Base-by-base conservation (phyloP, 2,888 invertebrate species). In the Idaea straminata region DNA sequence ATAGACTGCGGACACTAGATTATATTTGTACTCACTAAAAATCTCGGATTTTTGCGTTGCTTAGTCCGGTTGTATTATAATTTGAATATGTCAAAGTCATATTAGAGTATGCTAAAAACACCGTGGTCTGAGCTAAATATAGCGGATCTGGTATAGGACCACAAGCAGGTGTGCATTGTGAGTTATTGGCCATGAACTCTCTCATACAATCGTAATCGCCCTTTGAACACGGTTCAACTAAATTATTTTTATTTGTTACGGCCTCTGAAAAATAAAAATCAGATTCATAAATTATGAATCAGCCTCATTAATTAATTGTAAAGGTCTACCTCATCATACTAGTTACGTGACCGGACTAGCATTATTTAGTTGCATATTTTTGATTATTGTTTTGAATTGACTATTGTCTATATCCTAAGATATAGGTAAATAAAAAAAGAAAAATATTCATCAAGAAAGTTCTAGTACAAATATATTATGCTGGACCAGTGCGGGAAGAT, bases 121-220 rank as follows among this genome's bases (percentile, higher is more conserved):
- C 47, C 13, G 47, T 47, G 13, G 47, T 47, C 10, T 47, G 47
- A 47, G 34, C 47, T 35, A 65, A 5, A 36, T 61, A 58, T 3
- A 69, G 16, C 0, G 69, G 69, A 25, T 69, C 67, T 3, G 69
- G 63, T 10, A 64, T 58, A 2, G 61, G 66, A 4, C 67, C 69
- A 35, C 63, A 66, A 0, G 66, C 25, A 1, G 67, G 63, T 47
- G 35, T 61, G 16, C 67, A 69, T 35, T 63, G 36, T n/a, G 65
- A 58, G 60, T 66, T 66, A 15, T 62, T 61, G 4, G 64, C 64
- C n/a, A 69, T 66, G 57, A 62, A 67, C 35, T 66, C 58, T 15
- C 69, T 60, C 15, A 69, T 64, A 25, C 69, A 67, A 15, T 64
- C 35, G 60, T 64, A 63, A n/a, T 69, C 67, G 13, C 61, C 59